phyloP scores from a whole-genome alignment of 2,888 invertebrate species.

The Dynastes hyllus region DNA sequence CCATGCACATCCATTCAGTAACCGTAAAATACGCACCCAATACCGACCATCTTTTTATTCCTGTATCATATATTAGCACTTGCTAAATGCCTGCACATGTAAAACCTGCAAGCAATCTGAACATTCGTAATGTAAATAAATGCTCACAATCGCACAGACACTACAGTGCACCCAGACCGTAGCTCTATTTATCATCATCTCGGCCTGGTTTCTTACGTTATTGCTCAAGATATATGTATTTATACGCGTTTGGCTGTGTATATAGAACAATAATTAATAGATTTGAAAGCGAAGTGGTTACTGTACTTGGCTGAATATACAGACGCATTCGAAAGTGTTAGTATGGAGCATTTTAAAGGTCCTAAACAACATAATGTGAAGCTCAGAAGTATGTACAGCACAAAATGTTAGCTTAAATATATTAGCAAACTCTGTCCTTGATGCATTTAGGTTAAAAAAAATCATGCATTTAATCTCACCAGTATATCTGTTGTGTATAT shows the following conservation, averaged over 20 bases:
- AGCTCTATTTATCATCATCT: constrained; percentile 6
- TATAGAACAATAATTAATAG: constrained; percentile 6
- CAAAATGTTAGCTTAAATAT: too few species aligned
- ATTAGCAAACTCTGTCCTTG: too few species aligned
- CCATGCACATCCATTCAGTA: too few species aligned
- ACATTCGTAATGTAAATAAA: neutral
- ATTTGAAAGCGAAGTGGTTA: neutral
- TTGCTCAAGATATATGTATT: neutral
- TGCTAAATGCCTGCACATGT: neutral
- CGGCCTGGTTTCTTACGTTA: neutral
- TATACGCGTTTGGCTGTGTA: too few species aligned
- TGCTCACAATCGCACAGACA: neutral
- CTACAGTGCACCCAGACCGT: neutral
- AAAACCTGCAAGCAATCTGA: neutral
- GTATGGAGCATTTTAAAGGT: too few species aligned
- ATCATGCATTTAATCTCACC: too few species aligned
- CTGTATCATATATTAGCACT: neutral
- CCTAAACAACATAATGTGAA: too few species aligned
- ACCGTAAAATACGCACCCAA: too few species aligned
- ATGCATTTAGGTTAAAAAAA: too few species aligned
- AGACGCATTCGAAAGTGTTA: neutral
- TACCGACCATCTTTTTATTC: too few species aligned
- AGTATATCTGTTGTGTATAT: too few species aligned
- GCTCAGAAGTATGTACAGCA: too few species aligned
- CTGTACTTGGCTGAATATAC: neutral